Evolutionary conservation across 2,797 vertebrate species (phyloP).

Genomic region (Lepidocolaptes lacrymiger): DNA sequence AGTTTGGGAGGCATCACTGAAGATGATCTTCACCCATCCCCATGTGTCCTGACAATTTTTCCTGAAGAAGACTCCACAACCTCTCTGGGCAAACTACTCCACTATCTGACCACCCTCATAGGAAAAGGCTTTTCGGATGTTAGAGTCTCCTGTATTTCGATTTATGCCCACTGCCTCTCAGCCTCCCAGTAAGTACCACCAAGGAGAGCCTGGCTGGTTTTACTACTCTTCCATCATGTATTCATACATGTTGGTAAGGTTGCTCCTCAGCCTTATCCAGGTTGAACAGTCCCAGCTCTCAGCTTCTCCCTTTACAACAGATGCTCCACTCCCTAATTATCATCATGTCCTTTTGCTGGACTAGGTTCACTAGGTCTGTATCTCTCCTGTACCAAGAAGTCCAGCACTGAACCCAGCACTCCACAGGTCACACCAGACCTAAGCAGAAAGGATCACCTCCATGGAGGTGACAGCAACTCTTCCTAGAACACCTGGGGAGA

Average conservation of each 20-base stretch:
- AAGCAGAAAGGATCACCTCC: not conserved
- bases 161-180: not conserved
- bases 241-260: accelerated
- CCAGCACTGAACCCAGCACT: not conserved
- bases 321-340: not conserved
- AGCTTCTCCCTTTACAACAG: not conserved
- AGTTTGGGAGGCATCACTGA: not conserved
- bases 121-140: not conserved
- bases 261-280: not conserved
- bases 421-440: not conserved
- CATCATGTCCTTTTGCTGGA: not conserved
- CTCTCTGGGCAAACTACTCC: not conserved
- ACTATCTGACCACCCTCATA: not conserved
- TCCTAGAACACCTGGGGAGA: not conserved
- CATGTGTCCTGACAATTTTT: accelerated
- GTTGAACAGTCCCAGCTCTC: not conserved
- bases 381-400: not conserved
- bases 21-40: not conserved
- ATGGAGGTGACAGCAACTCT: accelerated
- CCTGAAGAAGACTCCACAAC: not conserved
- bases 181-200: not conserved
- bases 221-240: accelerated
- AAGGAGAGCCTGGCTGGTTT: not conserved
- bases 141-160: not conserved
- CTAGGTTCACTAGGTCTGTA: accelerated